Base-by-base conservation (phyloP, 2,888 invertebrate species). In the Chaetogeoica ovagalla region DNA sequence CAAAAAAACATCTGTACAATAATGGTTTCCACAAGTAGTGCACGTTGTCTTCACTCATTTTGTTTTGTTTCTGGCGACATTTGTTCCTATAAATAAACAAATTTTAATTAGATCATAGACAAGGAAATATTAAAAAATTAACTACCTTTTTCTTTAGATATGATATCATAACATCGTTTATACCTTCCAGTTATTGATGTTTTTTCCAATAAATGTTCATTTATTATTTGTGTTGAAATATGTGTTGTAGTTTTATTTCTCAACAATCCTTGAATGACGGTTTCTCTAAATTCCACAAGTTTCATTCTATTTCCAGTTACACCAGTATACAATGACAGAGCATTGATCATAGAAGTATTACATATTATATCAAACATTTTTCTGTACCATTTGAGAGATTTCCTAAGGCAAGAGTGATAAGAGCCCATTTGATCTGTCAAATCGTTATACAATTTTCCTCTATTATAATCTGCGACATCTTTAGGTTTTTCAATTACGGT, bases 371-470 rank as follows among this genome's bases (percentile, higher is more conserved):
- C 66, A 21, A 66, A 66, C 30, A 69, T 3, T 30, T 69, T 69
- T 55, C 70, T 57, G 13, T 70, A 70, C 70, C 57, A 57, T 70
- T 70, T 70, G n/a, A 70, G 0, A 37, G 70, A 70, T 57, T 69
- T 69, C 19, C 70, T 57, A 19, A 70, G 57, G 8, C 57, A 70
- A 1, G 70, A 9, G 2, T 70, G 70, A 70, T 68, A 68, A 0
- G 23, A 68, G 4, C 52, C 52, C 68, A 68, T 57, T 37, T 70
- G 70, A 13, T 70, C 30, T n/a, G 57, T 57, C 57, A 57, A 37
- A 70, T 70, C 55, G 4, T 57, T 70, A 70, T 57, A 70, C n/a
- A 70, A 57, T 70, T 57, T 37, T n/a, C n/a, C n/a, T n/a, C n/a
- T n/a, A n/a, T n/a, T n/a, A n/a, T n/a, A n/a, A n/a, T n/a, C n/a